These are phyloP conservation scores for Myopa tessellatipennis DNA, from an alignment of 2,888 invertebrate genomes.

Conservation along the genomic window DNA sequence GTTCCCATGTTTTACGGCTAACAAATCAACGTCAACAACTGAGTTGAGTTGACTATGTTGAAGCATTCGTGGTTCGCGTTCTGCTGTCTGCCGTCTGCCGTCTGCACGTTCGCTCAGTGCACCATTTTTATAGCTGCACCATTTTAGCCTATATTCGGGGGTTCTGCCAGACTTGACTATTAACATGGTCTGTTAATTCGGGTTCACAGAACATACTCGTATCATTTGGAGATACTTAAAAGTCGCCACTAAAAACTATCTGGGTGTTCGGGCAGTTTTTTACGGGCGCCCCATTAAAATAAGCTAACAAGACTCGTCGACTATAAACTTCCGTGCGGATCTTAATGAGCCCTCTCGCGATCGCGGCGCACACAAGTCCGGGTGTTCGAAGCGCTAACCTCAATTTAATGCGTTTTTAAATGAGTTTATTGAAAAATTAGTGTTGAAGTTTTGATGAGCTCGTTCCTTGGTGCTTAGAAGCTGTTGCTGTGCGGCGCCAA, in stretches of 20 bases:
- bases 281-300: neutral
- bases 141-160: neutral
- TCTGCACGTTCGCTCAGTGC: neutral
- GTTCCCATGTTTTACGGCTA: neutral
- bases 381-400: conserved; percentile 25
- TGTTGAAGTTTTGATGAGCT: conserved; percentile 35
- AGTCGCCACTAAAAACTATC: neutral
- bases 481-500: conserved; percentile 36
- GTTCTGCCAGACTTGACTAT: neutral
- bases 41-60: neutral
- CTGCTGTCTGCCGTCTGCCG: neutral
- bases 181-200: neutral
- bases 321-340: conserved; percentile 6
- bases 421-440: conserved; percentile 39
- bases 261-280: conserved; percentile 1
- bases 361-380: neutral
- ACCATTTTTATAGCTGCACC: neutral
- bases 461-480: neutral
- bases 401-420: conserved; percentile 35
- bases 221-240: neutral
- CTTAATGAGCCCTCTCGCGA: neutral
- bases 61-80: neutral
- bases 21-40: conserved; percentile 2
- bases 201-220: neutral
- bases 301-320: neutral